phyloP scores from a whole-genome alignment of 2,888 invertebrate genomes.

The Andrena marginata region DNA sequence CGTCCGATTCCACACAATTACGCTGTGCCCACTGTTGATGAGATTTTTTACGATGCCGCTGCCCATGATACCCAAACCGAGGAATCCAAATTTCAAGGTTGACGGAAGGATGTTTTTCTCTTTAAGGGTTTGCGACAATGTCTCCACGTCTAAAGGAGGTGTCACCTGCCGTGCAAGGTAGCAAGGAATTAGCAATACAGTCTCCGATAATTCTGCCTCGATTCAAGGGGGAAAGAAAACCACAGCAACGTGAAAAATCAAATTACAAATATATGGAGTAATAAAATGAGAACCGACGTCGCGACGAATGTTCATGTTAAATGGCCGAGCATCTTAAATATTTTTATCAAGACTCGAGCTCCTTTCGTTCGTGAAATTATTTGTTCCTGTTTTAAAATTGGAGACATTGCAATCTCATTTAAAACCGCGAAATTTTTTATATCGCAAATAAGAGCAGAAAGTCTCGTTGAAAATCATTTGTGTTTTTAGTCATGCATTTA shows the following conservation, averaged over 20 bases:
- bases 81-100: constrained; percentile 95
- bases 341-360: no score
- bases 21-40: constrained; percentile 96
- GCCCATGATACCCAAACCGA: constrained; percentile 98
- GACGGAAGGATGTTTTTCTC: constrained; percentile 95
- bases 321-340: no score
- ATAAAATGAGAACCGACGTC: no score
- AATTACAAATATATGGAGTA: not conserved
- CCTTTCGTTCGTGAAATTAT: no score
- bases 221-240: not conserved
- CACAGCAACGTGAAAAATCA: not conserved
- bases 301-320: no score
- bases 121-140: constrained; percentile 91
- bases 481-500: not conserved
- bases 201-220: not conserved
- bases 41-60: constrained; percentile 97
- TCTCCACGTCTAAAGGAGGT: constrained; percentile 91
- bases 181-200: constrained; percentile 30
- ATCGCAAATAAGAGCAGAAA: no score
- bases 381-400: no score
- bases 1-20: constrained; percentile 97
- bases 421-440: no score
- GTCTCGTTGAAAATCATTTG: not conserved
- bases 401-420: no score
- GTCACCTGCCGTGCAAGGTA: constrained; percentile 86